Conservation (phyloP, 2,113 vertebrate species). For the Heptranchias perlo region DNA sequence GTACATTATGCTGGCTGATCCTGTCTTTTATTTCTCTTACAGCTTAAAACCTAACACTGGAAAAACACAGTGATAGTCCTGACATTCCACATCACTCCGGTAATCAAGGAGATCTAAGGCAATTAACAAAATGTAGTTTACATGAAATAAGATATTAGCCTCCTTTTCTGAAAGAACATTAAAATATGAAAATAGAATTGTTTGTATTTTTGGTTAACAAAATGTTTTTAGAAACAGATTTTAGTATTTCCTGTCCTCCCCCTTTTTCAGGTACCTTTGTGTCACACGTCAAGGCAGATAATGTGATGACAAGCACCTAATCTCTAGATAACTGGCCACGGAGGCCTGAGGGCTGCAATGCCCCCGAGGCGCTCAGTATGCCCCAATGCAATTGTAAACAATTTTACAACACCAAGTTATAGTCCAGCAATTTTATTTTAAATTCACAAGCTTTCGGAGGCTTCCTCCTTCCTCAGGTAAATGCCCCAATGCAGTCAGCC, state of each 20-base stretch:
- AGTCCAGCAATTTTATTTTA: too few species aligned
- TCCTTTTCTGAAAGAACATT: background rate
- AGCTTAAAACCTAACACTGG: background rate
- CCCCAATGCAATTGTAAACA: background rate
- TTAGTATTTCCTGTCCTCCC: background rate
- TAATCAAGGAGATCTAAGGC: background rate
- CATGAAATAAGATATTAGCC: background rate
- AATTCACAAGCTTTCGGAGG: too few species aligned
- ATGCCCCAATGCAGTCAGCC: background rate
- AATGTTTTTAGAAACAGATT: background rate
- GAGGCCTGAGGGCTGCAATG: background rate
- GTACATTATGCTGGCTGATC: background rate
- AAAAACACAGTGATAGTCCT: background rate
- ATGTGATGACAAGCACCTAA: background rate
- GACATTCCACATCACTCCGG: background rate
- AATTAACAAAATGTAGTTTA: background rate
- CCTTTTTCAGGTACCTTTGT: background rate
- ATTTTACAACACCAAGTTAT: too few species aligned
- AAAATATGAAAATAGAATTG: background rate
- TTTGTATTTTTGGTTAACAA: background rate
- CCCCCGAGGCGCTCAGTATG: background rate
- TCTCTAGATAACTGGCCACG: background rate
- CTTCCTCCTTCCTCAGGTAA: too few species aligned
- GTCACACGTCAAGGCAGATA: background rate
- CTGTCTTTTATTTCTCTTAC: background rate